A percentile compares a stretch with the other conserved stretches of the same genome.
phyloP scores from a whole-genome alignment of 2,113 vertebrate species.

The cattle (Bos taurus) region ARS-UCD2.0 NC_037334.1:82691501-82692000 shows the following conservation, averaged over 20 bases:
- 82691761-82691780: neutral
- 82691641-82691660: neutral
- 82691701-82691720: neutral
- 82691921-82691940: conserved; percentile 4
- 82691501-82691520: conserved; percentile 24
- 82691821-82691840: neutral
- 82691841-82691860: neutral
- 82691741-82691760: neutral
- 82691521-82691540: conserved; percentile 34
- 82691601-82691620: conserved; percentile 35
- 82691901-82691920: neutral
- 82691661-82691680: conserved; percentile 30
- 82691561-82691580: neutral
- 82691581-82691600: neutral
- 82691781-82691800: neutral
- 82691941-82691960: conserved; percentile 34
- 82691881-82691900: neutral
- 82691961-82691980: conserved; percentile 23
- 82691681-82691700: neutral
- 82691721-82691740: conserved; percentile 47
- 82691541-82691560: conserved; percentile 18
- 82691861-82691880: conserved; percentile 26
- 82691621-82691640: neutral
- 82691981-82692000: neutral
- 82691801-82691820: neutral